Base-by-base conservation (phyloP, 92 coral and sea anemone genomes). In the Heliopora coerulea region DNA sequence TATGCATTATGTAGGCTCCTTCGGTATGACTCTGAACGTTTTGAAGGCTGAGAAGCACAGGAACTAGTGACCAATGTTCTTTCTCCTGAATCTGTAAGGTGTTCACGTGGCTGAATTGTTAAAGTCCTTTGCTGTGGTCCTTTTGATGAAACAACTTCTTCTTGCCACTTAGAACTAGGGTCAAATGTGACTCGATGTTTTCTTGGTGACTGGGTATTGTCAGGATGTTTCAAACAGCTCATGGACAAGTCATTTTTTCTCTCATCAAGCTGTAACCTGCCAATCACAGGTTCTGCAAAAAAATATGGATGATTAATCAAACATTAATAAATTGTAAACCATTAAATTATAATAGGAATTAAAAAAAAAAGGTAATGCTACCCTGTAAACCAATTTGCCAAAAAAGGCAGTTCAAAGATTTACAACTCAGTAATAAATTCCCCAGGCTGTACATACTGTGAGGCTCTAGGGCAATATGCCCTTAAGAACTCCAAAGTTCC, bases 131-230 rank as follows among this genome's bases (percentile, higher is more conserved):
- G 60, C 10, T 32, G 61, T 23, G 3, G 0, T 46, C 25, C 37
- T 20, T 25, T 69, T 30, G 76, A 69, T 34, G 62, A 27, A 49
- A 50, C 21, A 69, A 25, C 28, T 5, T 69, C 76, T 41, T 69
- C 76, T 19, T 18, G 49, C 28, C 21, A 28, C 29, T 48, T 69
- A 21, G 76, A 69, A 34, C 26, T 69, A 10, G 76, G 62, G 30
- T 69, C 76, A 52, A 69, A 69, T 18, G 76, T 69, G 14, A 69
- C 76, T 69, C 76, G 76, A 29, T 69, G 62, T 69, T 69, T 69
- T 11, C 76, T 28, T 31, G 76, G 48, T 28, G 76, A 13, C 25
- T 69, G 76, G 44, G 19, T 37, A 26, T 69, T 61, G 21, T 69
- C 76, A 18, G 76, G 48, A 69, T 25, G 28, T 25, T 69, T 69